Conservation (phyloP, 1,140 invertebrate species). For the Stegodyphus mimosarum region DNA sequence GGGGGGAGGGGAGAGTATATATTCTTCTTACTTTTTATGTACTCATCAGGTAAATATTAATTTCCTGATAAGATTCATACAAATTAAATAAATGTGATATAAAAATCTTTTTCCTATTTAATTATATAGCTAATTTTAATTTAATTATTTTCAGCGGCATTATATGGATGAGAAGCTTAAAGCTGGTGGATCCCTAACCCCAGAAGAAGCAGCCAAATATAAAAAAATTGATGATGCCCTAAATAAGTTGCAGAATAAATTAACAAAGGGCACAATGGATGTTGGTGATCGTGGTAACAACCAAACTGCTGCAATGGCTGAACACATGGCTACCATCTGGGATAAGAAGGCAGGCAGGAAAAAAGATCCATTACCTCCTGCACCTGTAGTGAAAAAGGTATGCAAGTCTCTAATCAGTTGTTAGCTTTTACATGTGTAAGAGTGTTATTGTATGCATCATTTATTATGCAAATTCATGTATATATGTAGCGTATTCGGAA, state of each 20-base stretch:
- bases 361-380: constrained; percentile 45
- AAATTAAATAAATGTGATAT: background rate
- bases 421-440: too few relatives aligned
- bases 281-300: constrained; percentile 77
- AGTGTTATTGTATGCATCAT: too few relatives aligned
- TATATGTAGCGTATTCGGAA: too few relatives aligned
- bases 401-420: too few relatives aligned
- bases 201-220: constrained; percentile 72
- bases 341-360: constrained; percentile 43
- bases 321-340: constrained; percentile 75
- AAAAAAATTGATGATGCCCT: constrained; percentile 83
- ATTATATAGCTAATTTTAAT: background rate
- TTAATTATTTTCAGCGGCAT: constrained; percentile 35
- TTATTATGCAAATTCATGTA: too few relatives aligned
- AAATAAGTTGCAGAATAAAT: constrained; percentile 81
- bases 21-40: too few relatives aligned
- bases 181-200: constrained; percentile 45
- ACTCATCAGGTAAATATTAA: too few relatives aligned
- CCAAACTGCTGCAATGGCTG: constrained; percentile 84
- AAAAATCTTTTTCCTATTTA: background rate
- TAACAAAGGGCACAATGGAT: constrained; percentile 82
- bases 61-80: background rate
- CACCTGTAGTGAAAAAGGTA: constrained; percentile 27
- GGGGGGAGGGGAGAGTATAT: too few relatives aligned
- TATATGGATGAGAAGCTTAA: constrained; percentile 43